These are phyloP conservation scores for Uromys caudimaculatus DNA, from an alignment of 2,797 vertebrate species.

Conservation along the genomic window DNA sequence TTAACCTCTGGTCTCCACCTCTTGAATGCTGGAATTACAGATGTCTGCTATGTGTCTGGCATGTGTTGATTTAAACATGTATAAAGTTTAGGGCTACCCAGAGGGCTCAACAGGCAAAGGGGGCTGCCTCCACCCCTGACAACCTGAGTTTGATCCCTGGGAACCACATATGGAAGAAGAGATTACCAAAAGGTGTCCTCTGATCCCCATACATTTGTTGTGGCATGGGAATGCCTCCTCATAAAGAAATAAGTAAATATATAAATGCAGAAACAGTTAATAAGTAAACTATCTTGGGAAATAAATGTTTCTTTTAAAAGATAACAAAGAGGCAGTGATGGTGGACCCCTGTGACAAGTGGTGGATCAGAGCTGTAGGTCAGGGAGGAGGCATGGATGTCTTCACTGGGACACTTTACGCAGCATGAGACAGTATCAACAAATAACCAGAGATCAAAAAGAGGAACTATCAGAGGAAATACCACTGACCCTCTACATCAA, in stretches of 20 bases:
- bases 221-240: neutral
- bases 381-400: neutral
- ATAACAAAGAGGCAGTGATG: neutral
- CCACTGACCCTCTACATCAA: neutral
- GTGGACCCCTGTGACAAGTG: neutral
- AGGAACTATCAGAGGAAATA: neutral
- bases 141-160: neutral
- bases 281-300: neutral
- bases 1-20: neutral
- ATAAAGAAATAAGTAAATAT: neutral
- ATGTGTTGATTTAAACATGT: neutral
- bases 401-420: neutral
- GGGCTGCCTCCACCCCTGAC: neutral
- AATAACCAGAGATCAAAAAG: conserved; percentile 27
- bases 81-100: neutral
- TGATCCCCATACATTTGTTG: neutral
- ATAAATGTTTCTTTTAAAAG: neutral
- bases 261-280: neutral
- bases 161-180: neutral
- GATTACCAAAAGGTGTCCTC: neutral
- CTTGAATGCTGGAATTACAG: too few species aligned
- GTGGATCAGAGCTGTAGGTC: neutral
- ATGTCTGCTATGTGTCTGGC: neutral
- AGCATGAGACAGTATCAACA: neutral
- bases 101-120: neutral